Percentiles rank a stretch among this genome's conserved stretches.
phyloP scores from a whole-genome alignment of 2,113 vertebrate species.

The Rostratula benghalensis region DNA sequence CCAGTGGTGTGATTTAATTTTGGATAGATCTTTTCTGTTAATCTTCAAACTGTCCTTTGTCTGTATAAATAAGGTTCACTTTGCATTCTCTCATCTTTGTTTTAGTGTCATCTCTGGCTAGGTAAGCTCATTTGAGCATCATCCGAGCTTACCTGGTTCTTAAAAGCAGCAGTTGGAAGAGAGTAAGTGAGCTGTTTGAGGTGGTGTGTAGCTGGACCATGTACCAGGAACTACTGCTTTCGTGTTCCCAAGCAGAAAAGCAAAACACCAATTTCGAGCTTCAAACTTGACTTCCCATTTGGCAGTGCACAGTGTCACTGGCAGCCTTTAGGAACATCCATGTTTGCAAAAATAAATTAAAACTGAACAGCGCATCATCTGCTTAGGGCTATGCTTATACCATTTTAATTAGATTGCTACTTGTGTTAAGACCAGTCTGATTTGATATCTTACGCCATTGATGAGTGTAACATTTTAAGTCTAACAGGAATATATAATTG shows the following conservation, averaged over 20 bases:
- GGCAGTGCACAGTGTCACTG: not conserved
- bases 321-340: not conserved
- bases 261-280: not conserved
- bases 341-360: not conserved
- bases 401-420: not conserved
- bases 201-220: not conserved
- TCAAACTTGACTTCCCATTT: not conserved
- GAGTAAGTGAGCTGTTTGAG: not conserved
- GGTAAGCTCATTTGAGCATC: not conserved
- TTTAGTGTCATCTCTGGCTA: not conserved
- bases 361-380: not conserved
- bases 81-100: not conserved
- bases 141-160: not conserved
- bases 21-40: not conserved
- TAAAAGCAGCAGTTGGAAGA: not conserved
- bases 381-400: not conserved
- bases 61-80: not conserved
- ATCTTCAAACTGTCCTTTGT: not conserved
- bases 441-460: not conserved
- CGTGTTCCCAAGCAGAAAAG: not conserved
- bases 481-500: not conserved
- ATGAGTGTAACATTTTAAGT: not conserved
- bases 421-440: not conserved
- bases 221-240: not conserved
- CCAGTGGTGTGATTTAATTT: not conserved